These are phyloP conservation scores for Pseudomyrmex cubaensis DNA, from an alignment of 1,140 invertebrate genomes.

Conservation along the genomic window DNA sequence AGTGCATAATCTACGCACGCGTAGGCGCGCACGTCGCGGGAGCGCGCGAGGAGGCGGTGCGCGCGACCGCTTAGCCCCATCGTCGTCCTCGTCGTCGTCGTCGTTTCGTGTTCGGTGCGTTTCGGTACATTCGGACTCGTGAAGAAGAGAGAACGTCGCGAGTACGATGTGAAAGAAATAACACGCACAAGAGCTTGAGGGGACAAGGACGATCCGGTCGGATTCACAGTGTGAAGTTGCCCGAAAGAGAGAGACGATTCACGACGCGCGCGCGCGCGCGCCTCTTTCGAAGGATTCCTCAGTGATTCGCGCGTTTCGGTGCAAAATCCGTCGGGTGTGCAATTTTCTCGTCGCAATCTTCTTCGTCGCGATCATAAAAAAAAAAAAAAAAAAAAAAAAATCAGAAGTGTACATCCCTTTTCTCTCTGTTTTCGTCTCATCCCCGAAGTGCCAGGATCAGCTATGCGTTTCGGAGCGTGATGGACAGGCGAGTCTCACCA, in stretches of 20 bases:
- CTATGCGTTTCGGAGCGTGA: constrained; percentile 63
- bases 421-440: too few species aligned
- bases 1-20: constrained; percentile 42
- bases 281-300: constrained; percentile 36
- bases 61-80: constrained; percentile 16
- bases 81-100: background rate
- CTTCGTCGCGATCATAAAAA: background rate
- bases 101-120: background rate
- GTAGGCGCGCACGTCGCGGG: constrained; percentile 39
- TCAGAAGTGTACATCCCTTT: background rate
- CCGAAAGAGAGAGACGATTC: background rate
- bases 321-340: constrained; percentile 58
- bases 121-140: too few species aligned
- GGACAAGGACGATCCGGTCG: background rate
- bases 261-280: constrained; percentile 5
- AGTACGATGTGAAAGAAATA: constrained; percentile 16
- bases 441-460: constrained; percentile 38
- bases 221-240: constrained; percentile 13
- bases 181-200: background rate
- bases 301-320: constrained; percentile 53
- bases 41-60: constrained; percentile 48
- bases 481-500: constrained; percentile 65
- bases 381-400: background rate
- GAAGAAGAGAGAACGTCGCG: background rate
- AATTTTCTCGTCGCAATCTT: constrained; percentile 21